Evolutionary conservation across 2,797 vertebrate species (phyloP), one percentile per base, ranked within the genome.

Genomic region (Zalophus californianus): DNA sequence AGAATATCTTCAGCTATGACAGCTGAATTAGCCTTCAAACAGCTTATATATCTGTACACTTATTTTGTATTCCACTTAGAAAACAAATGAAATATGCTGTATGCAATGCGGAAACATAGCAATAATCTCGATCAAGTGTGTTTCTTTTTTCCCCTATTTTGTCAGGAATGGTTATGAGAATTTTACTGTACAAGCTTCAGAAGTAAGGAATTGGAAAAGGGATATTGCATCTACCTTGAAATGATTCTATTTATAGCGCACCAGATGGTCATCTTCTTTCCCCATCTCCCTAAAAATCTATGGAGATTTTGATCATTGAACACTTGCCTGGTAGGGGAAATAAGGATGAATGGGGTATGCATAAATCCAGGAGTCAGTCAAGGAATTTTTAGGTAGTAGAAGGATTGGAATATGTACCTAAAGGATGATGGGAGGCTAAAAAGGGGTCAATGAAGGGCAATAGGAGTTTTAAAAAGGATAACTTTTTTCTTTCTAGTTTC

Each of bases 51-150:
- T 15, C 32, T 80, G 0, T 83, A 86, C 91, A 5, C 3, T 91
- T 85, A 91, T 70, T 95, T 95, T 75, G 0, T 41, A 62, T 80
- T 92, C 38, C 84, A n/a, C 52, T 97, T 73, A 80, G 38, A 90
- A 92, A 87, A 84, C 5, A 80, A 78, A 83, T 79, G 8, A 90
- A 70, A 92, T 68, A 3, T 78, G 11, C 13, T 64, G 1, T 52
- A 32, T 72, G 25, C 41, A 68, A 48, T 18, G 48, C 85, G 8
- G 3, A 18, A 73, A 54, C 58, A 7, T 14, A 87, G 2, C 29
- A 96, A 92, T 64, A 82, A 91, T 52, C 15, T 77, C 91, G 20
- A 94, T 52, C 8, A 82, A 78, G 84, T 54, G 13, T 10, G 0
- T 70, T 87, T 91, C 7, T 23, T 29, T 9, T 62, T 64, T 29